phyloP scores from a whole-genome alignment of 2,797 vertebrate species.

The Syndactyla subalaris region DNA sequence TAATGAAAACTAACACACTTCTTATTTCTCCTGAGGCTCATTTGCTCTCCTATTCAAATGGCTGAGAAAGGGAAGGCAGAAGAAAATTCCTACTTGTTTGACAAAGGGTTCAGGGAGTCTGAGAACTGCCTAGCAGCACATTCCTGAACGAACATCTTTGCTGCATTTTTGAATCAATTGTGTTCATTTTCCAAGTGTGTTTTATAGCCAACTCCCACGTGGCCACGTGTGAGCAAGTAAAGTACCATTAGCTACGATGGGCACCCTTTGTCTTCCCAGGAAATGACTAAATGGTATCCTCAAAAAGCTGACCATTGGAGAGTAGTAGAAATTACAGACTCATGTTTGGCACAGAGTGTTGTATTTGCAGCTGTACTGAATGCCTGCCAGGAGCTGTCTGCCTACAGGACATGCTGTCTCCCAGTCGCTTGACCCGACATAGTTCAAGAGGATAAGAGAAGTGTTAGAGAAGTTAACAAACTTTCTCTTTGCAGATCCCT shows the following conservation, averaged over 20 bases:
- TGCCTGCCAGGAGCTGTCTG: slow-evolving; percentile 13
- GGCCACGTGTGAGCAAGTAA: accelerated
- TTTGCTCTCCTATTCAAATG: not conserved
- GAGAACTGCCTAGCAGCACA: not conserved
- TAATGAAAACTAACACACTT: slow-evolving; percentile 26
- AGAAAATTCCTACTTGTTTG: not conserved
- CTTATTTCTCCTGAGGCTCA: not conserved
- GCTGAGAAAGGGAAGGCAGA: not conserved
- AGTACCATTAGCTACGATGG: not conserved
- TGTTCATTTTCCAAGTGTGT: not conserved
- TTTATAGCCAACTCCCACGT: not conserved
- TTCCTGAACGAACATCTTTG: not conserved
- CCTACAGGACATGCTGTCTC: slow-evolving; percentile 28
- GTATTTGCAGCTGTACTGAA: not conserved
- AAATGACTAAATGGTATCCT: slow-evolving; percentile 13
- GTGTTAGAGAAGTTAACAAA: not conserved
- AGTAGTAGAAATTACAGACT: slow-evolving; percentile 24
- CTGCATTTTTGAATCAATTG: not conserved
- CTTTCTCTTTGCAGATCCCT: not conserved
- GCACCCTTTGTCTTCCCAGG: slow-evolving; percentile 13
- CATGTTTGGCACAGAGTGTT: not conserved
- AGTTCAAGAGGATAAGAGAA: not conserved
- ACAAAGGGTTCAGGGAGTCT: not conserved
- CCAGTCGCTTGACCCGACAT: not conserved
- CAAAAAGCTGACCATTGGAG: not conserved